Evolutionary conservation across 2,888 invertebrate genomes (phyloP), one percentile per base, ranked within the genome.

Genomic region (Ferdinandea cuprea): DNA sequence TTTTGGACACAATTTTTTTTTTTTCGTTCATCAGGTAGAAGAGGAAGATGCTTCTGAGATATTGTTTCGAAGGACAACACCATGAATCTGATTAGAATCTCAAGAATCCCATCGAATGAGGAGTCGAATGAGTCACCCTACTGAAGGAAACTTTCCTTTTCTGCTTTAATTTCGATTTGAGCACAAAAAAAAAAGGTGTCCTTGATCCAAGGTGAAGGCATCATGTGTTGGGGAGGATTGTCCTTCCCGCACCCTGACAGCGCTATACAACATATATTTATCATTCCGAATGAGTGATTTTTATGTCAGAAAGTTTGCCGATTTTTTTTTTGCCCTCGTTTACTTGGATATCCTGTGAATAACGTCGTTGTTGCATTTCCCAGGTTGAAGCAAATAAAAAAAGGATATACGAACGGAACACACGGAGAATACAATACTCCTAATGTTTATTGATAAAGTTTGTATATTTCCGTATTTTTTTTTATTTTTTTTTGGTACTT

Each of bases 281-380:
- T 83, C 81, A 81, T 81, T 77, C 54, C 77, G 78, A 68, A 68
- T 83, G 78, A 83, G 83, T 81, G 83, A 83, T 78, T 83, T 83
- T 83, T 78, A 72, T 78, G 72, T 72, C 83, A 78, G 68, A 78
- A 78, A 83, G 78, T 83, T 83, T 83, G 83, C 68, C 78, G 78
- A 73, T 56, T 68, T 63, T 59, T 58, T 44, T 9, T 17, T 40
- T 17, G n/a, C 35, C 56, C 46, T 19, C 17, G 25, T 59, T 13
- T n/a, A n/a, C n/a, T n/a, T 11, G 19, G 28, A 46, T 46, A 48
- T 40, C 21, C 50, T 44, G 40, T 50, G 40, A 59, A 58, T 68
- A 46, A 21, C 35, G 68, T 58, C 42, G 66, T 56, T 28, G 28
- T 68, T 83, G 77, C 72, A 81, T 63, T 65, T 52, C 42, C 76